phyloP scores from a whole-genome alignment of 2,113 vertebrate species.

The Notarius quadriscutis region DNA sequence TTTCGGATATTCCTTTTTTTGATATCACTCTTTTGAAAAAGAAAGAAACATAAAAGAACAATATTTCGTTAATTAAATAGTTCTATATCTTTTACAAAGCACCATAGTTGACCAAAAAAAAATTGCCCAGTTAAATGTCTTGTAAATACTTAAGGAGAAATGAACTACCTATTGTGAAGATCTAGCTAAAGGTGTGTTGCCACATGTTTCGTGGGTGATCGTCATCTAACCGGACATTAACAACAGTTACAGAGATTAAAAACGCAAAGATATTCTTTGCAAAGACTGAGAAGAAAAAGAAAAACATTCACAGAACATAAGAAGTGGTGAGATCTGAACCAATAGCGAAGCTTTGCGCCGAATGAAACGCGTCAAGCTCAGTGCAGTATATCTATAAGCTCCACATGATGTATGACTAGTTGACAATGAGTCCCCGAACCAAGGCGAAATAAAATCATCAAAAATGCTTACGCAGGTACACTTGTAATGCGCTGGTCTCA shows the following conservation, averaged over 20 bases:
- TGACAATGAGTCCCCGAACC: conserved; percentile 35
- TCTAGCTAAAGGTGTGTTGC: conserved; percentile 33
- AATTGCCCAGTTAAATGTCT: conserved; percentile 51
- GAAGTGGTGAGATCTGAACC: conserved; percentile 6
- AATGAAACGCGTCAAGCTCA: conserved; percentile 16
- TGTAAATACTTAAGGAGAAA: conserved; percentile 51
- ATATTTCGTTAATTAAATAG: conserved; percentile 49
- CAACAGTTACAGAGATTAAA: conserved; percentile 37
- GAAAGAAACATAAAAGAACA: conserved; percentile 36
- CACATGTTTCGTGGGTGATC: conserved; percentile 28
- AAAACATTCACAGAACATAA: conserved; percentile 36
- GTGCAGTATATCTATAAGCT: conserved; percentile 37
- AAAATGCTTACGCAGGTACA: conserved; percentile 27
- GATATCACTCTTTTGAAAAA: conserved; percentile 47
- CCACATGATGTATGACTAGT: conserved; percentile 22
- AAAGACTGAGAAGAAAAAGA: conserved; percentile 36
- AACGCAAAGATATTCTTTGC: conserved; percentile 27
- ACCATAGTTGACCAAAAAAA: conserved; percentile 51
- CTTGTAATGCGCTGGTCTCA: conserved; percentile 36
- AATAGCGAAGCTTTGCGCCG: background rate
- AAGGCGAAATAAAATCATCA: conserved; percentile 21
- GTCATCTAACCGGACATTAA: conserved; percentile 47
- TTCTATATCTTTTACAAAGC: conserved; percentile 56
- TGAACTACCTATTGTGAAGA: conserved; percentile 37
- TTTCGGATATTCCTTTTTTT: conserved; percentile 51